phyloP scores from a whole-genome alignment of 2,113 vertebrate genomes.

The Hydrochoerus hydrochaeris region DNA sequence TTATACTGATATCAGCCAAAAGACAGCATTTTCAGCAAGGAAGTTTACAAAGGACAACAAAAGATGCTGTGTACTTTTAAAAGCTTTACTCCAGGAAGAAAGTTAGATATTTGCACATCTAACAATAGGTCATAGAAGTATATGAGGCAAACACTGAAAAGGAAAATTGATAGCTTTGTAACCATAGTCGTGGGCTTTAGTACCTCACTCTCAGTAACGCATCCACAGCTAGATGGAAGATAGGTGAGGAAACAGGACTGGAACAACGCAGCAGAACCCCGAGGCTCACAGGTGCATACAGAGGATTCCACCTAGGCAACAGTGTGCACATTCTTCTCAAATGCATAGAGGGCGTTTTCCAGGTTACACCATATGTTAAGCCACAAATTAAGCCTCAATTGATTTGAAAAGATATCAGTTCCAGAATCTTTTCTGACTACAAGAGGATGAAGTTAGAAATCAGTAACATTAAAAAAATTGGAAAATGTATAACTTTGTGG shows the following conservation, averaged over 20 bases:
- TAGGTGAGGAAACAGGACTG: no score
- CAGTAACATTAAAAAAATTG: background rate
- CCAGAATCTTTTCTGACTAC: background rate
- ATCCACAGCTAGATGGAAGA: background rate
- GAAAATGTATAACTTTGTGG: background rate
- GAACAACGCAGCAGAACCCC: background rate
- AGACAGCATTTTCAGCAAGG: background rate
- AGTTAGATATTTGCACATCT: background rate
- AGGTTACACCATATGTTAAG: background rate
- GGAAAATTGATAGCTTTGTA: background rate
- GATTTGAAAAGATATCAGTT: background rate
- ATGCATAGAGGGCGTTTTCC: no score
- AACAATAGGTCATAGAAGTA: background rate
- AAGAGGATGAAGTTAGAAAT: background rate
- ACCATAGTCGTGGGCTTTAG: no score
- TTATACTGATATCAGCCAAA: background rate
- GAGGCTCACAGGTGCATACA: accelerated
- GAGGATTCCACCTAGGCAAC: background rate
- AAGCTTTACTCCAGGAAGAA: background rate
- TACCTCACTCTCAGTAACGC: background rate
- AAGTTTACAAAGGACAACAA: background rate
- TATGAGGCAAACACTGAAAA: background rate
- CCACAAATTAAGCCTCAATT: background rate
- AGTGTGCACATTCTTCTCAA: background rate
- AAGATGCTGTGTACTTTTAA: background rate